A percentile compares a stretch with the other conserved stretches of the same genome.
phyloP scores from a whole-genome alignment of 1,140 invertebrate species.

The Hylaeus anthracinus region DNA sequence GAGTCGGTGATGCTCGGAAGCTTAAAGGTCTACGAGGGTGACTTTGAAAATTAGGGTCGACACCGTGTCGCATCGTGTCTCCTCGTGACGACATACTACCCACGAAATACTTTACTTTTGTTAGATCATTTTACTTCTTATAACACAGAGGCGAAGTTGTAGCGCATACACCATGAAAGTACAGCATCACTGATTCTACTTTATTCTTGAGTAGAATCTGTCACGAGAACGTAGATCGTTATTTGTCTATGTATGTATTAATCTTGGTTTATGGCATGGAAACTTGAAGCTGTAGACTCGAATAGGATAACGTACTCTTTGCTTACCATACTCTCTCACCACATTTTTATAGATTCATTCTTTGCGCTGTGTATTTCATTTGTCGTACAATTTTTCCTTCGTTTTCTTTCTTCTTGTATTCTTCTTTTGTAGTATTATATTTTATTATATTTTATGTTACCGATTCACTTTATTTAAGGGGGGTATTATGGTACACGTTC shows the following conservation, averaged over 20 bases:
- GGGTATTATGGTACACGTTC: too few relatives aligned
- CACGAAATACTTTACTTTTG: too few relatives aligned
- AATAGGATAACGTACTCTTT: not conserved
- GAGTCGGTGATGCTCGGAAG: constrained; percentile 39
- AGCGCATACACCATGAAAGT: not conserved
- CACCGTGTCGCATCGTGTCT: too few relatives aligned
- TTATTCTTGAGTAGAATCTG: not conserved
- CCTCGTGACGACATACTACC: too few relatives aligned
- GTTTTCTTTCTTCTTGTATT: not conserved
- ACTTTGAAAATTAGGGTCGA: too few relatives aligned
- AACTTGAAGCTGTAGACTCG: not conserved
- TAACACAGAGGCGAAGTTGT: too few relatives aligned
- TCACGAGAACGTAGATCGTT: not conserved
- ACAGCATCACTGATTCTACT: constrained; percentile 11
- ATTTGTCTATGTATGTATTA: not conserved
- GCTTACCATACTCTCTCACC: not conserved
- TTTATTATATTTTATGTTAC: too few relatives aligned
- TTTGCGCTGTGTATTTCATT: not conserved
- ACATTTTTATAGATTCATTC: not conserved
- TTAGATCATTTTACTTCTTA: too few relatives aligned
- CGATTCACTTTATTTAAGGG: too few relatives aligned
- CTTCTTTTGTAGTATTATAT: too few relatives aligned
- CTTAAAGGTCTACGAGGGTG: not conserved
- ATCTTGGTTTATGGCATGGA: not conserved
- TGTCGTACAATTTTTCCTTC: not conserved